Percentiles rank a stretch among this genome's conserved stretches.
Evolutionary conservation across 1,140 invertebrate genomes (phyloP).

Genomic region (Oscheius sp.): DNA sequence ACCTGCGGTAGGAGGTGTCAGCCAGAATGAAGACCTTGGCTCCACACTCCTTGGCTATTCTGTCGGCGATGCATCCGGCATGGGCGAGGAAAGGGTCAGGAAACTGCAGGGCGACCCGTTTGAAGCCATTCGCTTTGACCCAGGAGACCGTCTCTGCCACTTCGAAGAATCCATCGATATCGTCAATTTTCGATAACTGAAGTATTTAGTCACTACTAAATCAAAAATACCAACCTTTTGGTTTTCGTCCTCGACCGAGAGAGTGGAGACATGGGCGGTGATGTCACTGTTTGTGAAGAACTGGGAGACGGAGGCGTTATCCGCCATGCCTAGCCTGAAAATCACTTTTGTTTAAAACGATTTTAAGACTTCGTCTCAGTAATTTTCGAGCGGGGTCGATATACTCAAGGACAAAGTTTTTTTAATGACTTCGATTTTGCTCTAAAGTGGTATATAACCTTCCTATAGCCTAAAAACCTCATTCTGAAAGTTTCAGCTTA

Average conservation of each 20-base stretch:
- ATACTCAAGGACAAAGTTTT: too few relatives aligned
- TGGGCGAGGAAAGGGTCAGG: slow-evolving; percentile 21
- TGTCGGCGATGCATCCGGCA: neutral
- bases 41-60: neutral
- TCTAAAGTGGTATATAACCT: too few relatives aligned
- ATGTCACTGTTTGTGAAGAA: slow-evolving; percentile 1
- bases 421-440: too few relatives aligned
- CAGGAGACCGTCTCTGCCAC: neutral
- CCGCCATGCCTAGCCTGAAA: too few relatives aligned
- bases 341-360: too few relatives aligned
- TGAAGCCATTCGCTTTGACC: slow-evolving; percentile 2
- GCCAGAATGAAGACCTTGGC: slow-evolving; percentile 25
- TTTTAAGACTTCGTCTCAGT: too few relatives aligned
- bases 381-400: too few relatives aligned
- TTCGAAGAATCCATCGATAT: neutral
- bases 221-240: neutral
- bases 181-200: neutral
- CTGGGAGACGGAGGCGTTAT: neutral
- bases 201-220: neutral
- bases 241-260: neutral
- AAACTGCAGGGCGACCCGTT: slow-evolving; percentile 31
- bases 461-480: too few relatives aligned
- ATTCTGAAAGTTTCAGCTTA: too few relatives aligned
- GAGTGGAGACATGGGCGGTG: neutral
- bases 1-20: slow-evolving; percentile 36